Percentiles rank a stretch among this genome's conserved stretches.
phyloP scores from a whole-genome alignment of 2,113 vertebrate species.

The Columba janthina region DNA sequence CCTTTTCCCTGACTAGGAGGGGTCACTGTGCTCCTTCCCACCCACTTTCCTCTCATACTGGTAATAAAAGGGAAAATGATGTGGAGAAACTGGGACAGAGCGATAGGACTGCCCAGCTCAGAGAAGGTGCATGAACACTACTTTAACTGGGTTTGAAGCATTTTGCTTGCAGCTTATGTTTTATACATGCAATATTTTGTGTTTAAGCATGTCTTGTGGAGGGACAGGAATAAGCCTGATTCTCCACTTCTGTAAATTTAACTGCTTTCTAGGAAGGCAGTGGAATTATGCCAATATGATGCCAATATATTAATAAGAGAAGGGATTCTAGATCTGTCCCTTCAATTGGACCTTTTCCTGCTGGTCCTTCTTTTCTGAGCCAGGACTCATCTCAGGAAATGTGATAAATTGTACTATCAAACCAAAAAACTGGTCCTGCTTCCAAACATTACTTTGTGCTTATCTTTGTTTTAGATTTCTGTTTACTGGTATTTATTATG shows the following conservation, averaged over 20 bases:
- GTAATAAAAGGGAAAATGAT: not conserved
- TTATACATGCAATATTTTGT: constrained; percentile 52
- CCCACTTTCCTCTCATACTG: not conserved
- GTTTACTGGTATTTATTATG: constrained; percentile 63
- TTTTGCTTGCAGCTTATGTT: constrained; percentile 25
- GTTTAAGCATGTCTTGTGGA: constrained; percentile 54
- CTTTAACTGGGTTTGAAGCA: not conserved
- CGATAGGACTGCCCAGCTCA: not conserved
- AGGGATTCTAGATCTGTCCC: not conserved
- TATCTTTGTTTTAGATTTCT: constrained; percentile 42
- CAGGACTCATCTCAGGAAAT: constrained; percentile 24
- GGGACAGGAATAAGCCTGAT: constrained; percentile 49
- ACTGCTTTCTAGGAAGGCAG: constrained; percentile 48
- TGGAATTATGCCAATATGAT: constrained; percentile 48
- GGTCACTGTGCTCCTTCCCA: not conserved
- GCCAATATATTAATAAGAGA: not conserved
- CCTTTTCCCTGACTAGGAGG: not conserved
- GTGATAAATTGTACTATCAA: not conserved
- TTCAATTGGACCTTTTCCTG: constrained; percentile 49
- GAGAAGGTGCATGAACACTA: not conserved
- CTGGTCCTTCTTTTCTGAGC: constrained; percentile 30
- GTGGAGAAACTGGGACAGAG: not conserved
- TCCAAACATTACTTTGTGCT: constrained; percentile 46
- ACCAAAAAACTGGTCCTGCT: constrained; percentile 25
- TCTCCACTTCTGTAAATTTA: constrained; percentile 21